phyloP scores from a whole-genome alignment of 2,888 invertebrate genomes.

The Elmis aenea region DNA sequence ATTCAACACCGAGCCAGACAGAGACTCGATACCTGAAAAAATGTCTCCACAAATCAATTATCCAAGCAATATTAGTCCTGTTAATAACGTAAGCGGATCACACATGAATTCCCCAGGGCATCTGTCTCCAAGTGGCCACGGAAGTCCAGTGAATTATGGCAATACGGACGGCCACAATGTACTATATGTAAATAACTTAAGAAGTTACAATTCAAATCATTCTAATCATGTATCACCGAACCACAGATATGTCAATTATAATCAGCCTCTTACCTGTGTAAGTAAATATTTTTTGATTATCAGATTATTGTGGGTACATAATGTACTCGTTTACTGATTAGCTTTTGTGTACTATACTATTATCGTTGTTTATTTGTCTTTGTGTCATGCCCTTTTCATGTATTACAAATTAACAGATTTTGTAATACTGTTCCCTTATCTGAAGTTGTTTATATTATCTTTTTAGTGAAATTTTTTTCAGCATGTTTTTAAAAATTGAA shows the following conservation, averaged over 20 bases:
- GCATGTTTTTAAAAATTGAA: too few species aligned
- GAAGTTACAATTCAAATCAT: constrained; percentile 19
- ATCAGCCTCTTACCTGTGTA: constrained; percentile 24
- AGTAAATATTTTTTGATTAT: constrained; percentile 12
- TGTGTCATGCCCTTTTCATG: too few species aligned
- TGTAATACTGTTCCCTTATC: too few species aligned
- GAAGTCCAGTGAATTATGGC: constrained; percentile 16
- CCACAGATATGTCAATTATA: constrained; percentile 15
- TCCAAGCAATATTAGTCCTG: constrained; percentile 11
- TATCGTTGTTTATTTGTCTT: too few species aligned
- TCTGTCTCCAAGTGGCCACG: constrained; percentile 17
- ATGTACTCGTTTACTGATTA: too few species aligned
- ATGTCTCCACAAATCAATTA: constrained; percentile 23
- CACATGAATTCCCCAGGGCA: constrained; percentile 14
- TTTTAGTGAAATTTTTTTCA: too few species aligned
- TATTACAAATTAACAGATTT: too few species aligned
- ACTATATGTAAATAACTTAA: constrained; percentile 12
- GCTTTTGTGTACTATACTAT: too few species aligned
- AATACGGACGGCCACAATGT: constrained; percentile 12
- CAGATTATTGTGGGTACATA: too few species aligned
- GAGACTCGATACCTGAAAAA: constrained; percentile 27
- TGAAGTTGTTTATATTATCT: too few species aligned
- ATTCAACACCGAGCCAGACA: constrained; percentile 52
- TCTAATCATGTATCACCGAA: constrained; percentile 17
- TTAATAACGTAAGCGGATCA: constrained; percentile 17